A percentile compares a stretch with the other conserved stretches of the same genome.
These are phyloP conservation scores for Morphnarchus princeps DNA, from an alignment of 2,113 vertebrate species.

Conservation along the genomic window DNA sequence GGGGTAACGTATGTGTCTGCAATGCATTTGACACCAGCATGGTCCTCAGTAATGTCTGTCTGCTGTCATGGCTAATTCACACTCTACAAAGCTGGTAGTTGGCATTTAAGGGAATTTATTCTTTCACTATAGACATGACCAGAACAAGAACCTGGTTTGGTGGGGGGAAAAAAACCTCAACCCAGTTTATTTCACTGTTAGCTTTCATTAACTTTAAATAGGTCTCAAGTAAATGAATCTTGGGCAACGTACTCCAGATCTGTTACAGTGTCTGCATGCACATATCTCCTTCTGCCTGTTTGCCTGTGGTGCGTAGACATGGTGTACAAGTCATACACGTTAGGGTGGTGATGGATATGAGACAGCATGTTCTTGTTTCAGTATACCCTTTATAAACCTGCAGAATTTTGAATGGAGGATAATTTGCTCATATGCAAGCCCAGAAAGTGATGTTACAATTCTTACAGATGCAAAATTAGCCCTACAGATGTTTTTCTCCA, in stretches of 20 bases:
- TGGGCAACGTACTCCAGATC: background rate
- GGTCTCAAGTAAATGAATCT: background rate
- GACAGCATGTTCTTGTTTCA: background rate
- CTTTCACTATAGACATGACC: background rate
- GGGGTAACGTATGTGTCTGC: background rate
- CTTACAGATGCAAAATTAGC: background rate
- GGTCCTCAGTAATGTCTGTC: background rate
- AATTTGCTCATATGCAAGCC: background rate
- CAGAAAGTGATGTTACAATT: background rate
- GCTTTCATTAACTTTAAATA: background rate
- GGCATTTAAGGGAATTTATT: background rate
- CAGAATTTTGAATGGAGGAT: background rate
- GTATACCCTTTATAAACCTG: background rate
- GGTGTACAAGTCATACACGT: accelerated
- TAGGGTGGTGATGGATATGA: background rate
- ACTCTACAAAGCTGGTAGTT: background rate
- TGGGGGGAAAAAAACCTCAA: background rate
- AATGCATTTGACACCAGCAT: background rate
- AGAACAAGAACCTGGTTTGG: background rate
- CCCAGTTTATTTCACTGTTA: background rate
- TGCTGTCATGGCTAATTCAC: background rate
- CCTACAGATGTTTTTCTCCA: background rate
- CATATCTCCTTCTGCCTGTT: background rate
- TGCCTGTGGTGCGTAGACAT: background rate
- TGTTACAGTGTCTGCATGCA: background rate